Base-by-base conservation (phyloP, 2,888 invertebrate genomes). In the Ectobius pallidus region DNA sequence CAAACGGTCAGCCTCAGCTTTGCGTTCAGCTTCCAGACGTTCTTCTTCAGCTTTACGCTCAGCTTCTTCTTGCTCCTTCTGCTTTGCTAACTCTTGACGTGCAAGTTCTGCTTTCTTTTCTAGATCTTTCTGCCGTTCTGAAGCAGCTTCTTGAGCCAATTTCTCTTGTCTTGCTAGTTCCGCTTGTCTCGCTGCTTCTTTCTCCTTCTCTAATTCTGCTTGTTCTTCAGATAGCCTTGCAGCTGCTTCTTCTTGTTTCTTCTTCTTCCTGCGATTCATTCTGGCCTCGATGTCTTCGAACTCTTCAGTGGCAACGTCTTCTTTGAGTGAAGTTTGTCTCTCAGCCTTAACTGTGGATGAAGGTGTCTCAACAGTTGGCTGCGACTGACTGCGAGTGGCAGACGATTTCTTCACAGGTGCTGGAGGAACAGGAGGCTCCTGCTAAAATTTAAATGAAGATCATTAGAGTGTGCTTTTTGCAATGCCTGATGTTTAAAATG, bases 31-130 rank as follows among this genome's bases (percentile, higher is more conserved):
- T 78, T 86, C 80, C 58, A 77, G 74, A 3, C 78, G 76, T 74
- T 83, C 81, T 79, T n/a, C 58, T 27, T 73, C 72, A 1, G 78
- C 80, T 62, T 87, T 52, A 87, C 84, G 27, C 52, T 68, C 44
- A 69, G 39, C 65, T 20, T 49, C 49, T 20, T 46, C 65, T 34
- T 30, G 46, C 18, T 73, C 71, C 16, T 78, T 79, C 55, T 77
- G 74, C 9, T 78, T 75, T 75, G 83, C 81, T 79, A 88, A 88
- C 77, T 88, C 87, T n/a, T 87, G 86, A 16, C 87, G 85, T 73
- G 88, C 89, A 25, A 88, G 86, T 72, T 88, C 81, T 78, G 73
- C 75, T 67, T 68, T 61, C 30, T 73, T 68, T 32, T 62, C 74
- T 73, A 34, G 65, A 74, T 74, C 77, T 69, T 76, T 61, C n/a